phyloP scores from a whole-genome alignment of 2,888 invertebrate species.

The Trichacis sp. region DNA sequence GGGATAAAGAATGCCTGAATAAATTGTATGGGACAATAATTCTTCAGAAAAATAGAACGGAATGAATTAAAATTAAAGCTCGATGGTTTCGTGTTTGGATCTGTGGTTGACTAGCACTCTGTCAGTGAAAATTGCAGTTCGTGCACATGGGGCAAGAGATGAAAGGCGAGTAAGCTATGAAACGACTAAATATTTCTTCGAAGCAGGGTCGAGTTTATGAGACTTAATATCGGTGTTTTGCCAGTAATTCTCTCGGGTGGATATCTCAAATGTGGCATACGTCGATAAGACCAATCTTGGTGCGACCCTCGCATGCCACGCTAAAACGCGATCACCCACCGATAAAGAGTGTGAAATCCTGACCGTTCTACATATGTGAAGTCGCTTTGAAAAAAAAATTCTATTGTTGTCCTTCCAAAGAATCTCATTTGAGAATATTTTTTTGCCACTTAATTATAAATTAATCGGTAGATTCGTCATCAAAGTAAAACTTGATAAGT shows the following conservation, averaged over 20 bases:
- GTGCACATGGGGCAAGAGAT: constrained; percentile 42
- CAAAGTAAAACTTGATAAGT: no score
- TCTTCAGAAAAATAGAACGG: neutral
- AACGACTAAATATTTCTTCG: constrained; percentile 58
- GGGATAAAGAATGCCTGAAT: no score
- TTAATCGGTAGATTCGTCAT: no score
- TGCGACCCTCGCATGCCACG: constrained; percentile 49
- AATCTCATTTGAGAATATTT: no score
- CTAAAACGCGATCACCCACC: constrained; percentile 48
- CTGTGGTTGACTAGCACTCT: constrained; percentile 32
- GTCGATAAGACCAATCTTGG: constrained; percentile 56
- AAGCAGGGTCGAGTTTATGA: constrained; percentile 57
- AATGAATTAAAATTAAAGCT: constrained; percentile 13
- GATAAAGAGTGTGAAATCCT: constrained; percentile 53
- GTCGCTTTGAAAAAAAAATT: constrained; percentile 36
- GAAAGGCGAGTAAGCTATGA: constrained; percentile 38
- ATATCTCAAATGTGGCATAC: constrained; percentile 47
- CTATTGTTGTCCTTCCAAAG: no score
- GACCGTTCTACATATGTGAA: constrained; percentile 39
- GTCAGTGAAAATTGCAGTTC: constrained; percentile 51
- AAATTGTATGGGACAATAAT: neutral
- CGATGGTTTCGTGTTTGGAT: constrained; percentile 39
- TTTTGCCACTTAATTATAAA: no score
- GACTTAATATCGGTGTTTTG: constrained; percentile 63
- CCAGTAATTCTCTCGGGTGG: constrained; percentile 53